These are phyloP conservation scores for Thamnophis sirtalis DNA, from an alignment of 2,113 vertebrate genomes.

Conservation along the genomic window DNA sequence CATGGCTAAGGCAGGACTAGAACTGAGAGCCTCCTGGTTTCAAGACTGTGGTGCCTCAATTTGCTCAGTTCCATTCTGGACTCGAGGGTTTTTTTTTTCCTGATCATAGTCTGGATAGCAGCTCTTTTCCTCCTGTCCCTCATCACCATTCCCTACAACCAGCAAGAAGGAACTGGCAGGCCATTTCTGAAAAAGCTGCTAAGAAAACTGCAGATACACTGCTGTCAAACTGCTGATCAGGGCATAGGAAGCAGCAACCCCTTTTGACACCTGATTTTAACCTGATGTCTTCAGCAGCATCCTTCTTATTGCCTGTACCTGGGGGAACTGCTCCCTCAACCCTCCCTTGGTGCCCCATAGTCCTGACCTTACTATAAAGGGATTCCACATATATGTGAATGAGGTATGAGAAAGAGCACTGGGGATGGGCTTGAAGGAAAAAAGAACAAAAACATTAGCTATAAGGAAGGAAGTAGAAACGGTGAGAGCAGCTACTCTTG, in stretches of 20 bases:
- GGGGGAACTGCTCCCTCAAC: not conserved
- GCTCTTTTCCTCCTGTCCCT: not conserved
- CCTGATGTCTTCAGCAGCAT: not conserved
- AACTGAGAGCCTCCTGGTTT: not conserved
- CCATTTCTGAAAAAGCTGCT: not conserved
- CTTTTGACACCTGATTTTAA: not conserved
- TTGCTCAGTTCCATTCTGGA: not conserved
- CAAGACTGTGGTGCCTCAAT: not conserved
- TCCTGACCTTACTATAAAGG: not conserved
- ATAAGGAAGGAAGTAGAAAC: not conserved
- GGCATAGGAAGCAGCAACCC: too few relatives aligned
- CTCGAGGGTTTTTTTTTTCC: not conserved
- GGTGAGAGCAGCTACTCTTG: not conserved
- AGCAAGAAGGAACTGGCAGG: not conserved
- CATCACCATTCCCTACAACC: not conserved
- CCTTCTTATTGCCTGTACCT: not conserved
- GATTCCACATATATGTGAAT: not conserved
- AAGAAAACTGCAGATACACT: too few relatives aligned
- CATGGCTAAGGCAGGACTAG: not conserved
- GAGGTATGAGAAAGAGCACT: not conserved
- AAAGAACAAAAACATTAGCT: not conserved
- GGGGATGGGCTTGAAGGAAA: not conserved
- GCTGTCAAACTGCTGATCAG: too few relatives aligned
- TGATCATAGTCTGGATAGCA: not conserved
- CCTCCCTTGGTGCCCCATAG: not conserved